Base-by-base conservation (phyloP, 64 coral and sea anemone species). In the Platygyra sinensis region DNA sequence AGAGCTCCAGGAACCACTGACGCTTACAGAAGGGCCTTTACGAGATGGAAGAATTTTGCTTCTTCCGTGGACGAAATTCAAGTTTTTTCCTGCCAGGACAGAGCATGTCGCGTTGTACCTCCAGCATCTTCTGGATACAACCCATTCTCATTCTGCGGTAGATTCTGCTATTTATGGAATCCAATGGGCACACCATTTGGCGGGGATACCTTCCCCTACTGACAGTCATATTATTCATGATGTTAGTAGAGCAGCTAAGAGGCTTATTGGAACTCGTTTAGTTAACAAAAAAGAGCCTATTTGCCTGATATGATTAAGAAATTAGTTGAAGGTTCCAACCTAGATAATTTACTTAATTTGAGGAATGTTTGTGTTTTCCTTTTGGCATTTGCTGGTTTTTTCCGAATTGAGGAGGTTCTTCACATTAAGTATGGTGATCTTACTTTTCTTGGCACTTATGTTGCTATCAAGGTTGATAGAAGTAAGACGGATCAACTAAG, bases 331-430 rank as follows among this genome's bases (percentile, higher is more conserved):
- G 10, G 29, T 54, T 60, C 30, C 12, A 67, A 80, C 49, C 50
- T 89, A 12, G 24, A 31, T 22, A 80, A 89, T 46, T 15, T 80
- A 7, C 63, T 89, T 38, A 15, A 89, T 52, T 39, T 84, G 25
- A 80, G 91, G 38, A 88, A 93, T 42, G 86, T 87, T 27, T 93
- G 91, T 65, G 75, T 93, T 62, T 36, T 36, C 1, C 10, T 93
- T 65, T 52, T 88, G 24, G 57, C 75, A 24, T 51, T 77, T 77
- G 75, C 75, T 7, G 18, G 18, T 52, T 77, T n/a, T 50, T 77
- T 77, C 50, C 38, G 52, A 54, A 54, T 54, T 54, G 52, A 54
- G 13, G 52, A 54, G 52, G 52, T 13, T 13, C 52, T 54, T 54
- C 52, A 13, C 52, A 54, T 54, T 13, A 54, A 54, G 52, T 10